Conservation (phyloP, 2,113 vertebrate species). For the Collichthys lucidus region DNA sequence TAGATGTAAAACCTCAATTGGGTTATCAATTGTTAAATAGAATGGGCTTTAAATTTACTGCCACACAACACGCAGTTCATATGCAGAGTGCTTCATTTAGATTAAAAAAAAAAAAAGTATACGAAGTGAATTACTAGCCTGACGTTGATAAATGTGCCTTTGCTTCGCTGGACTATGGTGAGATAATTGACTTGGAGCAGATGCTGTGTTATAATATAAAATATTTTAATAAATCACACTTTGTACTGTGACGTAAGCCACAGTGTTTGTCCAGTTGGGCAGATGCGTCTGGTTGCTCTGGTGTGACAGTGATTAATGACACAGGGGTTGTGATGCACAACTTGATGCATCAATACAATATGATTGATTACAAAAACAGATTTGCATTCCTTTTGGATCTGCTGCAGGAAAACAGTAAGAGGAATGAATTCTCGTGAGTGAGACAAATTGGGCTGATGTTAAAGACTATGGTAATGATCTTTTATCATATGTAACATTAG, state of each 20-base stretch:
- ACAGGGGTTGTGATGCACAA: constrained; percentile 7
- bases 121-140: not conserved
- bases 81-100: not conserved
- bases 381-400: constrained; percentile 18
- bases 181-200: constrained; percentile 59
- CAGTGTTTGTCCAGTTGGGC: constrained; percentile 36
- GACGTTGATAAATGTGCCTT: constrained; percentile 55
- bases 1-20: not conserved
- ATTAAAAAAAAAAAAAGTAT: constrained; percentile 22
- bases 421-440: not conserved
- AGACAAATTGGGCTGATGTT: not conserved
- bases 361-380: constrained; percentile 29
- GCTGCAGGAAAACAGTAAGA: not conserved
- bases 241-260: constrained; percentile 19
- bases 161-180: constrained; percentile 18
- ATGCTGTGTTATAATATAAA: constrained; percentile 42
- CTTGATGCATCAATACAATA: constrained; percentile 33
- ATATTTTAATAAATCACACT: constrained; percentile 61
- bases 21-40: constrained; percentile 3
- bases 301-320: constrained; percentile 56
- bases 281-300: constrained; percentile 46
- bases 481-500: constrained; percentile 15
- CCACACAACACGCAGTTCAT: not conserved
- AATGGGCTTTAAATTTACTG: constrained; percentile 6
- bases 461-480: not conserved